Evolutionary conservation across 1,140 invertebrate genomes (phyloP), one percentile per base, ranked within the genome.

Genomic region (Aleiodes sp.): DNA sequence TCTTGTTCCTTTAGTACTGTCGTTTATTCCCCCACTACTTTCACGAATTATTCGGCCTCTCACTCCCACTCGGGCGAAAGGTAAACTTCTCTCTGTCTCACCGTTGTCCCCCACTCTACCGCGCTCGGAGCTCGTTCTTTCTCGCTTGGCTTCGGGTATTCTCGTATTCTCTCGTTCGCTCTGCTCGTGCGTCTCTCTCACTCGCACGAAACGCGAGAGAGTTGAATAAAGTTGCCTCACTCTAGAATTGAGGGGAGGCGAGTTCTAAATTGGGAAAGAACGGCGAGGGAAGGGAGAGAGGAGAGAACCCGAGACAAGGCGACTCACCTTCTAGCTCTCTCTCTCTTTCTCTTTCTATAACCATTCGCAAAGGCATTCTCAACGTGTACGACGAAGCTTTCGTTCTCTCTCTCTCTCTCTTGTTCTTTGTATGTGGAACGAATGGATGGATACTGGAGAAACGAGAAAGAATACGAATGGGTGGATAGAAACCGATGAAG

Each of bases 241-340:
- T 73, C 68, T 52, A 65, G 68, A 68, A 67, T 71, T 61, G 56
- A 67, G 69, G 75, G 71, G 72, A 75, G 73, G 59, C 72, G 35
- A 74, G 70, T 77, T 80, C 78, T 81, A 83, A 83, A 83, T 82
- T 82, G 81, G 80, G 79, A 82, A 76, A 68, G 63, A 65, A 41
- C 63, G 65, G 64, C 41, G 60, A 33, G 69, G 64, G 24, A n/a
- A n/a, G n/a, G n/a, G n/a, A n/a, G n/a, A 14, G 57, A 67, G 52
- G 37, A 33, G 35, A 29, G 16, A 33, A 59, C 66, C 69, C 73
- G 78, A 77, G 75, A 80, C 75, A 76, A 75, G 75, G 75, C 77
- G 75, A 76, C 76, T 76, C 62, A 73, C 77, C 74, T 79, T 80
- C 75, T 72, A 73, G 70, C 73, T 68, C 77, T 73, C 76, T 70